These are phyloP conservation scores for Lycaon pictus DNA, from an alignment of 2,113 vertebrate species.

Conservation along the genomic window DNA sequence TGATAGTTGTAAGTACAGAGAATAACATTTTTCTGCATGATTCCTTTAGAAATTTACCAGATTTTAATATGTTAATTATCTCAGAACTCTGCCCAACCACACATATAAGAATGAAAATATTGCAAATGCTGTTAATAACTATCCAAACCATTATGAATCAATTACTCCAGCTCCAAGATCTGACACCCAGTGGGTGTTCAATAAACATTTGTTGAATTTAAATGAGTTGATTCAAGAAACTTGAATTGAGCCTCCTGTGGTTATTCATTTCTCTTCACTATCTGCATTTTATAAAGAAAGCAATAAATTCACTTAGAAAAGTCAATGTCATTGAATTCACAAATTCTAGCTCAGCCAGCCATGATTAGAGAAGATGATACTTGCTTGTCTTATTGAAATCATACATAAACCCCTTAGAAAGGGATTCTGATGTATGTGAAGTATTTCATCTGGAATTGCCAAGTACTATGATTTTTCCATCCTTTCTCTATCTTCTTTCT, in stretches of 20 bases:
- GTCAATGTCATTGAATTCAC: neutral
- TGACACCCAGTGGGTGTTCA: neutral
- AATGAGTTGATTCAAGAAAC: neutral
- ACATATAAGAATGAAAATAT: neutral
- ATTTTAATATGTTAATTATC: conserved; percentile 26
- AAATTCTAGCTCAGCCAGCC: neutral
- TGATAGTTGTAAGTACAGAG: neutral
- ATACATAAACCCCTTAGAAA: neutral
- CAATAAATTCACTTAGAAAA: neutral
- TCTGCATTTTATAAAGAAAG: neutral
- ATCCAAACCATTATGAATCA: neutral
- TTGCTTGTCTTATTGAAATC: neutral
- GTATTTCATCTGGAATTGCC: neutral
- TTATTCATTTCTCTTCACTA: conserved; percentile 36
- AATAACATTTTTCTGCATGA: neutral
- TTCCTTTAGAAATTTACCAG: conserved; percentile 8
- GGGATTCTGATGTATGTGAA: neutral
- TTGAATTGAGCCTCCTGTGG: neutral
- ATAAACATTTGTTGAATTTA: conserved; percentile 43
- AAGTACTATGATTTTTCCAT: neutral
- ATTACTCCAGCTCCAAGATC: neutral
- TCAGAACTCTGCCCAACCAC: neutral
- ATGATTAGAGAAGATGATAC: neutral
- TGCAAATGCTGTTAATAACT: neutral
- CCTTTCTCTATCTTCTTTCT: neutral